Conservation (phyloP, 53 echinoderm and acorn worm species). For the Luidia sarsii region DNA sequence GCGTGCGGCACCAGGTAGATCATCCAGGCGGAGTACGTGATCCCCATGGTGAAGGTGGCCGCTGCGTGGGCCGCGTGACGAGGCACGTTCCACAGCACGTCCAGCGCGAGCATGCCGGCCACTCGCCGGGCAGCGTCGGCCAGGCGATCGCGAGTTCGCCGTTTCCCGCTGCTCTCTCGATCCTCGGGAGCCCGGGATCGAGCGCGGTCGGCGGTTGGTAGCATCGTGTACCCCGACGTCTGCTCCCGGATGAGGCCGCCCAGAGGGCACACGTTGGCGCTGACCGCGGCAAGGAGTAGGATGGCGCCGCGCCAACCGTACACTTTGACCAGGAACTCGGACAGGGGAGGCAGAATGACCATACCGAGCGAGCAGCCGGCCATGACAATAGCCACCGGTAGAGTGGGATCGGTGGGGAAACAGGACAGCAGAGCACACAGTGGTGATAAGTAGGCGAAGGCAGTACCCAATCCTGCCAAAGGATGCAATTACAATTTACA, state of each 20-base stretch:
- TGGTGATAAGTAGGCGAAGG: neutral
- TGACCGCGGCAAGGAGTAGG: constrained; percentile 42
- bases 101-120: neutral
- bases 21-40: constrained; percentile 47
- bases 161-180: neutral
- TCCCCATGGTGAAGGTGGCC: neutral
- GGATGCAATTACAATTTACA: too few species aligned
- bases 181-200: too few species aligned
- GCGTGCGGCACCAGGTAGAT: constrained; percentile 64
- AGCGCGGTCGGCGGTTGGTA: neutral
- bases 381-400: neutral
- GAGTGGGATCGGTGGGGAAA: neutral
- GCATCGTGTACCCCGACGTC: neutral
- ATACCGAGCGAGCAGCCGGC: constrained; percentile 53
- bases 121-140: neutral
- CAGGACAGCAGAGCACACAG: neutral
- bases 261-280: constrained; percentile 53
- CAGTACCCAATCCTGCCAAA: neutral
- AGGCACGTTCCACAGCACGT: neutral
- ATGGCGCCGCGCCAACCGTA: constrained; percentile 65
- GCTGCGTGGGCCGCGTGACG: neutral
- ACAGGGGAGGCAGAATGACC: constrained; percentile 44
- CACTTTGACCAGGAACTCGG: constrained; percentile 9
- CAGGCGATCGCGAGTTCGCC: neutral
- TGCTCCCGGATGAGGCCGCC: constrained; percentile 61